Evolutionary conservation across 2,888 invertebrate genomes (phyloP).

Genomic region (Notodonta dromedarius): DNA sequence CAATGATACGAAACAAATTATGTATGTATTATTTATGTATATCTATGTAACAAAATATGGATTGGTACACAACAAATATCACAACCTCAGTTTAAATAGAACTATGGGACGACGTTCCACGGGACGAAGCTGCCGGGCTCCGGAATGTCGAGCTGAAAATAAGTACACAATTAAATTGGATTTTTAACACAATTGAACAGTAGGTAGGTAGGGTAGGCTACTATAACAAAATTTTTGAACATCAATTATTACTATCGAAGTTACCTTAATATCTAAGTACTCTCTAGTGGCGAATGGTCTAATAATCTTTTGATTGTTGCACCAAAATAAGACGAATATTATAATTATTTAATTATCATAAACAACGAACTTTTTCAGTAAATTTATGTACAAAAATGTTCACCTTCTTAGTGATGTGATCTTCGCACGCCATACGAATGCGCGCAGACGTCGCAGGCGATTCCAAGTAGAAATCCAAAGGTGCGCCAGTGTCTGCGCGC

Average conservation of each 20-base stretch:
- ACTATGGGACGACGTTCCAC: slow-evolving; percentile 87
- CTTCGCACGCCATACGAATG: slow-evolving; percentile 95
- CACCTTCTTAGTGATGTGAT: slow-evolving; percentile 92
- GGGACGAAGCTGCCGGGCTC: slow-evolving; percentile 83
- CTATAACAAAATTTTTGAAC: no score
- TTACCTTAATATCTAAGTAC: neutral
- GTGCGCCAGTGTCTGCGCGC: slow-evolving; percentile 87
- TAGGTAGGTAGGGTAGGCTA: no score
- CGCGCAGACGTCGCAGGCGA: slow-evolving; percentile 95
- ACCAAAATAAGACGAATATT: neutral
- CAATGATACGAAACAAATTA: no score
- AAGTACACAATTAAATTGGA: neutral
- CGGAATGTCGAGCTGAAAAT: slow-evolving; percentile 83
- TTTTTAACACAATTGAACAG: no score
- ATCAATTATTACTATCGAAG: no score
- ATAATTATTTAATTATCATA: neutral
- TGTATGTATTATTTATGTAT: neutral
- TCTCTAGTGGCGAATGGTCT: neutral
- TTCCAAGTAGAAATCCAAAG: slow-evolving; percentile 86
- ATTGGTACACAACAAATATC: slow-evolving; percentile 3
- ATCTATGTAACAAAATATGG: neutral
- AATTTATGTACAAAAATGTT: neutral
- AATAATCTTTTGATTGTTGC: neutral
- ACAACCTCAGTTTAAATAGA: neutral
- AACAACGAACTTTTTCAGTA: neutral